Percentiles rank a stretch among this genome's conserved stretches.
phyloP scores from a whole-genome alignment of 2,797 vertebrate species.

The Fistularia tabacaria region DNA sequence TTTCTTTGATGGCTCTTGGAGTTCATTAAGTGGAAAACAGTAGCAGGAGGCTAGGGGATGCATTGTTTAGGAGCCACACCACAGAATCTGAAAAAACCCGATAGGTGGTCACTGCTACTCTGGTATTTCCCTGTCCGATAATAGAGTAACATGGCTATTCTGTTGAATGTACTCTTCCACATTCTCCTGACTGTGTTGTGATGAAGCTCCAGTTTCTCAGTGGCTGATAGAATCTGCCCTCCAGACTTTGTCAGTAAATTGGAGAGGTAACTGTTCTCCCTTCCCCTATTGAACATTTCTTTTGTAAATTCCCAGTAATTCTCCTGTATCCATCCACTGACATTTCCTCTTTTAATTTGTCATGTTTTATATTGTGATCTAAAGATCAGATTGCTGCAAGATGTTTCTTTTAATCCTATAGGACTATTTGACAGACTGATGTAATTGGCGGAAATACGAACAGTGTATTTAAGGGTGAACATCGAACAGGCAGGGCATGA shows the following conservation, averaged over 20 bases:
- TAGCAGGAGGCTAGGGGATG: too few relatives aligned
- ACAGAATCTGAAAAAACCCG: background rate
- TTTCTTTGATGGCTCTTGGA: too few relatives aligned
- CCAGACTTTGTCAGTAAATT: constrained; percentile 32
- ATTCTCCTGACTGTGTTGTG: constrained; percentile 31
- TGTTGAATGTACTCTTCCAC: constrained; percentile 22
- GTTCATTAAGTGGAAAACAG: too few relatives aligned
- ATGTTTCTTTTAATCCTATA: constrained; percentile 26
- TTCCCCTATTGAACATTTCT: constrained; percentile 13
- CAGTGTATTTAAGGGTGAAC: constrained; percentile 10
- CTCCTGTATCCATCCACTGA: constrained; percentile 37
- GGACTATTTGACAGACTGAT: constrained; percentile 30
- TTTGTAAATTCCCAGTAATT: constrained; percentile 21
- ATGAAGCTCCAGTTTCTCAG: constrained; percentile 45
- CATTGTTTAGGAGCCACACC: too few relatives aligned
- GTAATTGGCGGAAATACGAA: constrained; percentile 46
- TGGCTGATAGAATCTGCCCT: constrained; percentile 49
- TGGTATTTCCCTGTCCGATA: constrained; percentile 25
- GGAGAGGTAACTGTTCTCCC: constrained; percentile 16
- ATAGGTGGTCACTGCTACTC: constrained; percentile 18
- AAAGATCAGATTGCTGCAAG: constrained; percentile 24
- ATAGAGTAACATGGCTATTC: constrained; percentile 15
- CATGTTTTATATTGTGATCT: constrained; percentile 30
- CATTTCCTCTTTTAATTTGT: constrained; percentile 36
- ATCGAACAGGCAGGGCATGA: constrained; percentile 6